Base-by-base conservation (phyloP, 2,888 invertebrate species). In the Dynastes hyllus region DNA sequence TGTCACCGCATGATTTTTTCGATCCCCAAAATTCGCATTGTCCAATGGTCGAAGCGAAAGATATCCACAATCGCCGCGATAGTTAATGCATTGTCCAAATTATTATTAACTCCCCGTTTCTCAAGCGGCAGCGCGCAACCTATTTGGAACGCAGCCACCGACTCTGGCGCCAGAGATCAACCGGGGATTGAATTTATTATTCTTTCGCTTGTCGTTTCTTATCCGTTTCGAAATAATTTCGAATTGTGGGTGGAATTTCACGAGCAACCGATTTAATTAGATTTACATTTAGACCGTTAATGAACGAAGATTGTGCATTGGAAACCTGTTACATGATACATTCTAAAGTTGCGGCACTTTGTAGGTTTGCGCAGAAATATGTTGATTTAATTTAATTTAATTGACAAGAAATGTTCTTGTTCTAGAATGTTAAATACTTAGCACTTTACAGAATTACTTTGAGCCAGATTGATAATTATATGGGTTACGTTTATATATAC, bases 101-200 rank as follows among this genome's bases (percentile, higher is more conserved):
- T 73, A 73, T 73, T 73, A 73, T 73, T 73, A 73, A 73, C 73
- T 73, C 45, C 45, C 3, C 5, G 73, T 73, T 73, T 73, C 73
- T 73, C 45, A 61, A 61, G 55, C 66, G 40, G 16, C 55, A n/a
- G n/a, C 55, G n/a, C 0, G 27, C 61, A 73, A 58, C 73, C 73
- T 73, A 73, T 73, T 73, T 73, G 73, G 73, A 73, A 73, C 73
- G 58, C 37, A 32, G 73, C 73, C 73, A 73, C 61, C 13, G 73
- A 61, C 61, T 58, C 16, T 11, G 73, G 73, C 73, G 73, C 73
- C 73, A 73, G 73, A 40, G 61, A 73, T 73, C 61, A 73, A 73
- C 16, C 73, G 58, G 61, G 11, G 61, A 61, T 61, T 73, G 58
- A 73, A 61, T 71, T 66, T 32, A 32, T 45, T 58, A 58, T 58